Evolutionary conservation across 2,888 invertebrate genomes (phyloP).

Genomic region (Synanthedon myopaeformis): DNA sequence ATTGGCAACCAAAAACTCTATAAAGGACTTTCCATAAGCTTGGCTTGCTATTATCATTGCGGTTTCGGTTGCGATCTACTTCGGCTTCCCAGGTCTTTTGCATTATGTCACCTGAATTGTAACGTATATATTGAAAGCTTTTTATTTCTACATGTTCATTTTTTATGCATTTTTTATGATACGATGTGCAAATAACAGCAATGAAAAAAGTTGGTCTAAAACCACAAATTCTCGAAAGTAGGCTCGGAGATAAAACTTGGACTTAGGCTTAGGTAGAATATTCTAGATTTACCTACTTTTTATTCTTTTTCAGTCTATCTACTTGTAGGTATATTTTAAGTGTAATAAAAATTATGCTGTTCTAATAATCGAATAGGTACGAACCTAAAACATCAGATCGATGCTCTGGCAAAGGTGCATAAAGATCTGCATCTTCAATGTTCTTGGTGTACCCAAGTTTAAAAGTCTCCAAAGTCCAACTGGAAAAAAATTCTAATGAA

Average conservation of each 20-base stretch:
- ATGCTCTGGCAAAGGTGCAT: conserved; percentile 76
- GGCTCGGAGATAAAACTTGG: no score
- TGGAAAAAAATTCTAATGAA: conserved; percentile 27
- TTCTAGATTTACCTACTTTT: background rate
- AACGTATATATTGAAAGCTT: no score
- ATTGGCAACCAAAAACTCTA: conserved; percentile 72
- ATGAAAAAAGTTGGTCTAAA: no score
- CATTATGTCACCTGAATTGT: conserved; percentile 66
- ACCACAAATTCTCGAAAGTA: no score
- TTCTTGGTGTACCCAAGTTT: conserved; percentile 76
- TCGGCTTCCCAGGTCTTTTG: conserved; percentile 74
- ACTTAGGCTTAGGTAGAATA: background rate
- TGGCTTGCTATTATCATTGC: conserved; percentile 46
- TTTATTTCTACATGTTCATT: no score
- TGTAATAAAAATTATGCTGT: background rate
- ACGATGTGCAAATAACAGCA: no score
- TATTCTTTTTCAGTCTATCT: background rate
- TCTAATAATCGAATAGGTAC: no score
- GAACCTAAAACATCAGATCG: conserved; percentile 67
- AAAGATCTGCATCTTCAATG: conserved; percentile 75
- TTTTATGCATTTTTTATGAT: no score
- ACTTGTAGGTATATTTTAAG: background rate
- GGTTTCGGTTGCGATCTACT: conserved; percentile 29
- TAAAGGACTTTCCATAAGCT: conserved; percentile 71
- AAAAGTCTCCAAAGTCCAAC: conserved; percentile 79